Evolutionary conservation across 2,113 vertebrate genomes (phyloP).

Genomic region (Rhinopithecus roxellana): DNA sequence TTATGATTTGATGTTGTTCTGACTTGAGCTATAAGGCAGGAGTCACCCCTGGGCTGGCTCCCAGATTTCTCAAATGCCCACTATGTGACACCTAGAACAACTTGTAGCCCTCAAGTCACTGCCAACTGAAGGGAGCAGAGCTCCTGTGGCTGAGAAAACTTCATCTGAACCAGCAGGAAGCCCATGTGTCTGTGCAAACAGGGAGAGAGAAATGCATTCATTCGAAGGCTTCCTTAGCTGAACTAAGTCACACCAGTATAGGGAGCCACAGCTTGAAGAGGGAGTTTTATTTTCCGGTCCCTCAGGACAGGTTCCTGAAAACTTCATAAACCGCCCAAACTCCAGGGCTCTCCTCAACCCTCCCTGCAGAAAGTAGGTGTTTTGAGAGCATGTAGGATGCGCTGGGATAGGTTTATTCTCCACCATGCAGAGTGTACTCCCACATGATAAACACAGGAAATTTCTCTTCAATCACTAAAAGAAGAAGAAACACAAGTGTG

Average conservation of each 20-base stretch:
- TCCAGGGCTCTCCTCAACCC: background rate
- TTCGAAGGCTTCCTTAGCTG: background rate
- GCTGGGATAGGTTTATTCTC: background rate
- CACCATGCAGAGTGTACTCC: background rate
- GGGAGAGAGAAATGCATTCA: background rate
- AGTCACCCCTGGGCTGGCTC: background rate
- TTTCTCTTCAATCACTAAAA: background rate
- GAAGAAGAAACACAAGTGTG: background rate
- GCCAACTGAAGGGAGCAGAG: background rate
- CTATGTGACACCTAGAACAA: background rate
- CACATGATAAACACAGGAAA: background rate
- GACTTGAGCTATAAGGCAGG: background rate
- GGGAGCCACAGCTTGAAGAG: background rate
- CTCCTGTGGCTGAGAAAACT: background rate
- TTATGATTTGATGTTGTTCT: background rate
- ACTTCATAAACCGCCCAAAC: background rate
- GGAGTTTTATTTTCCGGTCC: fast-evolving
- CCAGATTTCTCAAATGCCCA: background rate
- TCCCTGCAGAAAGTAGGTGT: background rate
- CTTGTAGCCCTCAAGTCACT: background rate
- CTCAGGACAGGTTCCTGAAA: background rate
- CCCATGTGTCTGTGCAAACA: no score
- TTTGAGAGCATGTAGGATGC: background rate
- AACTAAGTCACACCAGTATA: background rate
- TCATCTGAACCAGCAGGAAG: background rate